A percentile compares a stretch with the other conserved stretches of the same genome.
Conservation (phyloP, 2,888 invertebrate genomes). For the Laspeyria flexula region DNA sequence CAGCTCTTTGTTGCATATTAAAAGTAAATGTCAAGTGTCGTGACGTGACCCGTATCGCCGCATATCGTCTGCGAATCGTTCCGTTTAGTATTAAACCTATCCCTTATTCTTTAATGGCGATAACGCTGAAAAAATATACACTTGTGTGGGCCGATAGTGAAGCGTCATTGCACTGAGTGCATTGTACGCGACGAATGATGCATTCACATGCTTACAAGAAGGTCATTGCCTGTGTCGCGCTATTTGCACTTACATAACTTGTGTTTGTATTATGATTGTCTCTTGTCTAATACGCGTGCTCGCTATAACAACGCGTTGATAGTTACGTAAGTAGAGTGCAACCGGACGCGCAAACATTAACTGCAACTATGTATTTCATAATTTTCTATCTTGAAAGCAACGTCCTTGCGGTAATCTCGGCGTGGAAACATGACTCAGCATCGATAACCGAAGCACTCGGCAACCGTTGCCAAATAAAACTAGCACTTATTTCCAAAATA, state of each 20-base stretch:
- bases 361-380: conserved; percentile 55
- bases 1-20: conserved; percentile 23
- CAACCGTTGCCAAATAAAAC: conserved; percentile 72
- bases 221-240: conserved; percentile 73
- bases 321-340: conserved; percentile 19
- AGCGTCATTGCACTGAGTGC: conserved; percentile 71
- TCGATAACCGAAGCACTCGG: conserved; percentile 63
- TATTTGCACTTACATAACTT: conserved; percentile 76
- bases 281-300: conserved; percentile 51
- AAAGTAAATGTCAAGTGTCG: conserved; percentile 35
- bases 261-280: conserved; percentile 67
- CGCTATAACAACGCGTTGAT: conserved; percentile 20
- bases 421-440: conserved; percentile 72
- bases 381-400: conserved; percentile 67
- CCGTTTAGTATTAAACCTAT: conserved; percentile 43
- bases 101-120: conserved; percentile 65
- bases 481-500: conserved; percentile 65
- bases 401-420: conserved; percentile 75
- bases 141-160: conserved; percentile 76
- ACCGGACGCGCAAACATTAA: conserved; percentile 16
- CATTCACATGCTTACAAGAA: conserved; percentile 76
- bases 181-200: conserved; percentile 75
- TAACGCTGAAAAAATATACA: conserved; percentile 68
- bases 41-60: conserved; percentile 25
- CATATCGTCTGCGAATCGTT: conserved; percentile 41